Base-by-base conservation (phyloP, 1,140 invertebrate genomes). In the Drosophila lacertosa region DNA sequence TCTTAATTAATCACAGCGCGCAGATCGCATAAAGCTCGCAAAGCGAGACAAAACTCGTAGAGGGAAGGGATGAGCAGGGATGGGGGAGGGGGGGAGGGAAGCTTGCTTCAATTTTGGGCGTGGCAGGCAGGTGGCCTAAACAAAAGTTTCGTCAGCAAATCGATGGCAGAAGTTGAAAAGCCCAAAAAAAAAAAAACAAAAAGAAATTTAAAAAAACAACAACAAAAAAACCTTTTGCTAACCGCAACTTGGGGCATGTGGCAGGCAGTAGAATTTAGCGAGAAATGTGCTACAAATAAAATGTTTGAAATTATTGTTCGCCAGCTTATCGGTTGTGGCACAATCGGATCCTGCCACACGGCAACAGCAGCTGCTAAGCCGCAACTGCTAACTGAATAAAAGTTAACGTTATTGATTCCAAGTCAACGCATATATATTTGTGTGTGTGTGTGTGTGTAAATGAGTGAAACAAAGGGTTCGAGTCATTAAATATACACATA, bases 1-100 rank as follows among this genome's bases (percentile, higher is more conserved):
- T 89, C 88, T 89, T 89, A 90, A 89, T 89, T 89, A 89, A 89
- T 89, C 86, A 89, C 71, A 78, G 60, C 60, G 80, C 77, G 64
- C 77, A 89, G 81, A 89, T 89, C 86, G 68, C 81, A 86, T 83
- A 88, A 82, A 74, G 45, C 50, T 42, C 32, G 39, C 29, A 39
- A 65, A 50, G 37, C 24, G 24, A 63, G 39, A 64, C 44, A 44
- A 35, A 71, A 70, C 58, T 71, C 37, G 26, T 9, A n/a, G n/a
- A n/a, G n/a, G n/a, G n/a, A 29, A 29, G 9, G 26, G 6, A 6
- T 7, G 6, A 2, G 6, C 24, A 16, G 2, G 10, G 50, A 32
- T 16, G 26, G 13, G 29, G 18, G 16, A 5, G 16, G 16, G 16
- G 45, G 15, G 35, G 6, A 37, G 20, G 44, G 9, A 29, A 20